Conservation (phyloP, 2,888 invertebrate genomes). For the Empis stercorea region DNA sequence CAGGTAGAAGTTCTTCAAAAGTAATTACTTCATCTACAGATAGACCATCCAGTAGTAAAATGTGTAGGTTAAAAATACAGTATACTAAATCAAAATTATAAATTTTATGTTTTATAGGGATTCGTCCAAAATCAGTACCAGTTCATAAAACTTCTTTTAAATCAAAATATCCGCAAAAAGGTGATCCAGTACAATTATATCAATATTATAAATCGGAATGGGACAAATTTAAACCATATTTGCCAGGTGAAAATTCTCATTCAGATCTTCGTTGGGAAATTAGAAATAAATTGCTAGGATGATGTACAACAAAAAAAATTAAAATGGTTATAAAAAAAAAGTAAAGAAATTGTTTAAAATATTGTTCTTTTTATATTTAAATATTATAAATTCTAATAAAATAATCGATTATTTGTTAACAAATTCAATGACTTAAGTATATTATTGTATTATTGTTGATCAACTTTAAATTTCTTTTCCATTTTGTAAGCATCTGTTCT, state of each 20-base stretch:
- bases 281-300: conserved; percentile 52
- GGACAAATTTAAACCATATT: conserved; percentile 52
- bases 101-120: too few species aligned
- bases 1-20: too few species aligned
- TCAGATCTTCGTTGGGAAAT: conserved; percentile 55
- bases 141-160: not conserved
- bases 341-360: not conserved
- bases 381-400: not conserved
- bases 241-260: conserved; percentile 61
- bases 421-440: too few species aligned
- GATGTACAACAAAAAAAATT: too few species aligned
- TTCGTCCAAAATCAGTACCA: conserved; percentile 10
- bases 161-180: conserved; percentile 25
- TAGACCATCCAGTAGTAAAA: too few species aligned
- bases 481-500: conserved; percentile 40
- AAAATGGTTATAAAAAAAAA: too few species aligned
- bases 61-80: too few species aligned
- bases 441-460: conserved; percentile 40
- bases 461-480: conserved; percentile 42
- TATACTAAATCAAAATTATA: not conserved
- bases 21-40: too few species aligned
- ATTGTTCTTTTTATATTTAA: not conserved
- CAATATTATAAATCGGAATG: conserved; percentile 63
- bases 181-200: conserved; percentile 64
- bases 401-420: not conserved